These are phyloP conservation scores for Drosophila littoralis DNA, from an alignment of 1,140 invertebrate species.

Conservation along the genomic window DNA sequence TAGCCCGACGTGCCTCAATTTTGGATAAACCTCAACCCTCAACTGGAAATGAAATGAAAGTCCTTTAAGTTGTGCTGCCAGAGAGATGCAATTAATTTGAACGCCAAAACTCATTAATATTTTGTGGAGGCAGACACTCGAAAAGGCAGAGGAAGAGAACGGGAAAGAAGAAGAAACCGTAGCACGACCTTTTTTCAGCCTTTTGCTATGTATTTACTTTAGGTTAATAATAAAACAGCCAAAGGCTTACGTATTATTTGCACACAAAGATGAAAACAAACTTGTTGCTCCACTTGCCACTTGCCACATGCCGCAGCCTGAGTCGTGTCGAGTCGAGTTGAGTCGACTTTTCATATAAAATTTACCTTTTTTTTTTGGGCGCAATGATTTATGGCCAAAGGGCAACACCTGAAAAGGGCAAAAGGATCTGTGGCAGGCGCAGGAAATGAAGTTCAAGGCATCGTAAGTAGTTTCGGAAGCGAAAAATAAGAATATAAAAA, in stretches of 20 bases:
- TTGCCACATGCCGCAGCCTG: conserved; percentile 6
- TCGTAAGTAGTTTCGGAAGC: conserved; percentile 80
- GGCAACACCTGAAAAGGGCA: conserved; percentile 53
- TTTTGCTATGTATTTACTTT: conserved; percentile 75
- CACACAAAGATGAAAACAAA: conserved; percentile 79
- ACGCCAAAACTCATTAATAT: conserved; percentile 82
- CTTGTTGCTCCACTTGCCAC: conserved; percentile 69
- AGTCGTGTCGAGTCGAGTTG: conserved; percentile 12
- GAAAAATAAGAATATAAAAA: conserved; percentile 19
- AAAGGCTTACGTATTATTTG: conserved; percentile 72
- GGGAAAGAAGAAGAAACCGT: conserved; percentile 36
- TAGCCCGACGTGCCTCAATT: conserved; percentile 47
- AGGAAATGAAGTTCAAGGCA: conserved; percentile 79
- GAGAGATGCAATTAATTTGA: conserved; percentile 80
- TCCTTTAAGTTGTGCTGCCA: conserved; percentile 56
- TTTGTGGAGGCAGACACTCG: conserved; percentile 45
- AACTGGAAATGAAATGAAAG: conserved; percentile 59
- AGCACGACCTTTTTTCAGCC: conserved; percentile 57
- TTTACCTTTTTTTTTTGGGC: conserved; percentile 44
- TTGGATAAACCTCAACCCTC: conserved; percentile 47
- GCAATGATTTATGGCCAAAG: conserved; percentile 78
- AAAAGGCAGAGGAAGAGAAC: conserved; percentile 17
- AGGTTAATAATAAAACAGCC: conserved; percentile 79
- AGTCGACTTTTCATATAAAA: conserved; percentile 48
- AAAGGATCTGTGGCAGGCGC: conserved; percentile 30